Conservation (phyloP, 1,140 invertebrate species). For the Polypedilum pembai region DNA sequence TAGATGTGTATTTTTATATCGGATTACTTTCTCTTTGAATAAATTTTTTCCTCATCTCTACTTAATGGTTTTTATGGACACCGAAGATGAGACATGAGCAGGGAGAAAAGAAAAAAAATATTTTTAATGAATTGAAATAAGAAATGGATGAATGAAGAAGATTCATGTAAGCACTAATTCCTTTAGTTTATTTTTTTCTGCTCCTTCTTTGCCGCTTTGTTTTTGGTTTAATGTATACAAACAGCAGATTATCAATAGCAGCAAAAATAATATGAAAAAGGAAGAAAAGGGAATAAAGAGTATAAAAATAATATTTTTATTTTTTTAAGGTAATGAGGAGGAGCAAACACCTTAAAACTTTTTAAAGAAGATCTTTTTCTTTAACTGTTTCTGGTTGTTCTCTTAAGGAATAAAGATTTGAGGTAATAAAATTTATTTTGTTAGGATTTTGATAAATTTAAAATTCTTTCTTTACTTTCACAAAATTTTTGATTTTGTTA, state of each 20-base stretch:
- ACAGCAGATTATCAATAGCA: background rate
- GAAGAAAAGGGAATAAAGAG: too few relatives aligned
- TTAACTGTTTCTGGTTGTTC: too few relatives aligned
- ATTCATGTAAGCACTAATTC: background rate
- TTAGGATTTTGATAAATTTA: too few relatives aligned
- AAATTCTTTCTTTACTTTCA: too few relatives aligned
- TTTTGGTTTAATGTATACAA: background rate
- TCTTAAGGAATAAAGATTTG: too few relatives aligned
- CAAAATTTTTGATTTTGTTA: too few relatives aligned
- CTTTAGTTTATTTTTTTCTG: background rate
- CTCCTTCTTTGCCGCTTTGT: background rate
- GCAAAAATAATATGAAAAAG: too few relatives aligned
- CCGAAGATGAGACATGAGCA: background rate
- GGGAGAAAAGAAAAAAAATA: background rate
- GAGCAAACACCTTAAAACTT: too few relatives aligned
- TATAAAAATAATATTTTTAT: too few relatives aligned
- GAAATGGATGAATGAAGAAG: background rate
- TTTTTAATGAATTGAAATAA: background rate
- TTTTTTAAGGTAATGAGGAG: too few relatives aligned
- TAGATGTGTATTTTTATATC: constrained; percentile 8
- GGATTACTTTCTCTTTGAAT: constrained; percentile 22
- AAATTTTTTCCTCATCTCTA: background rate
- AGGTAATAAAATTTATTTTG: too few relatives aligned
- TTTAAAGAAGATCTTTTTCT: too few relatives aligned
- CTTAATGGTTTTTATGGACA: background rate